Conservation (phyloP, 2,888 invertebrate species). For the Ormia ochracea region DNA sequence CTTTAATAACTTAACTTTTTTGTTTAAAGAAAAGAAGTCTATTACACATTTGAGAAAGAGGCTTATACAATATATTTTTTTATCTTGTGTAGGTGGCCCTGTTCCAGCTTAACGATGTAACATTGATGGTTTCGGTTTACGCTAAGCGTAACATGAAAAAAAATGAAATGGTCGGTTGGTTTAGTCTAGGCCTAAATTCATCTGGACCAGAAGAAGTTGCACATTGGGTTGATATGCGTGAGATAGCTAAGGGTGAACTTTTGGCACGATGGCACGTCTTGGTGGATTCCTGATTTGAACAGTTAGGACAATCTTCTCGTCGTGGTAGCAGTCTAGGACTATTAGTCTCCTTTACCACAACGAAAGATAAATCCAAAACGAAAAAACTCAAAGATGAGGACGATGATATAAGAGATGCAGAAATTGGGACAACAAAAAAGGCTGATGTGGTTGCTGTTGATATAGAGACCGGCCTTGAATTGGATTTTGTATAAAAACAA, state of each 20-base stretch:
- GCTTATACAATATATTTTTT: neutral
- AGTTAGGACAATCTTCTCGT: slow-evolving; percentile 75
- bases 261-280: slow-evolving; percentile 96
- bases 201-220: slow-evolving; percentile 93
- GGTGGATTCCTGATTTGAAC: slow-evolving; percentile 84
- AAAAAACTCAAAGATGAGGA: slow-evolving; percentile 69
- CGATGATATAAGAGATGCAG: slow-evolving; percentile 52
- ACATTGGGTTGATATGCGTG: slow-evolving; percentile 96
- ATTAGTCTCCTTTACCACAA: slow-evolving; percentile 70
- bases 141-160: slow-evolving; percentile 94
- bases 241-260: slow-evolving; percentile 90
- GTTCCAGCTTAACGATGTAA: slow-evolving; percentile 96
- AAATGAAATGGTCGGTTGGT: slow-evolving; percentile 98
- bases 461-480: slow-evolving; percentile 75
- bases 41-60: too few relatives aligned
- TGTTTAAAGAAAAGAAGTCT: too few relatives aligned
- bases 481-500: slow-evolving; percentile 71
- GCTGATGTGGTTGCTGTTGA: slow-evolving; percentile 74
- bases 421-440: slow-evolving; percentile 55
- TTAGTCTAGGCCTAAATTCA: slow-evolving; percentile 92
- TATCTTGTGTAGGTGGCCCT: slow-evolving; percentile 85
- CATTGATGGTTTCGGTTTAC: slow-evolving; percentile 95
- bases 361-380: slow-evolving; percentile 74
- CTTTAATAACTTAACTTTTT: too few relatives aligned
- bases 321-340: slow-evolving; percentile 72